Percentiles rank a stretch among this genome's conserved stretches.
phyloP scores from a whole-genome alignment of 2,113 vertebrate genomes.

The Boulengeromyrus knoepffleri region DNA sequence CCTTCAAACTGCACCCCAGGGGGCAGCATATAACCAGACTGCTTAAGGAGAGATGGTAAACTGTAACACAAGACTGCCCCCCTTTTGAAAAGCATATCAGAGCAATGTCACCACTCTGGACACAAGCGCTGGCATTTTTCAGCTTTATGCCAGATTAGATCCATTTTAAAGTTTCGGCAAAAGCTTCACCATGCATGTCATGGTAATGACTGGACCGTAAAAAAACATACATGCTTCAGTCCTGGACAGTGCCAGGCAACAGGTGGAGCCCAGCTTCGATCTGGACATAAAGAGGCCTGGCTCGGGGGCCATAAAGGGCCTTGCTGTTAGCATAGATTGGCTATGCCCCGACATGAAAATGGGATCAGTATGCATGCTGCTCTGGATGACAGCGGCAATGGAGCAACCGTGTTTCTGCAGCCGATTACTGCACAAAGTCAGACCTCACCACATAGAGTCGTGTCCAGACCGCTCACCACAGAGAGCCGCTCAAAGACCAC shows the following conservation, averaged over 20 bases:
- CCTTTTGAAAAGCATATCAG: neutral
- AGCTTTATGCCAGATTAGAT: neutral
- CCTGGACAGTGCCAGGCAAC: neutral
- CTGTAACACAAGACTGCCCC: neutral
- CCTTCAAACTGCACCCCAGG: slow-evolving; percentile 17
- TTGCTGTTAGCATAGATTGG: neutral
- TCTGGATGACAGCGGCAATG: neutral
- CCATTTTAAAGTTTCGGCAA: neutral
- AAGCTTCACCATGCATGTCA: neutral
- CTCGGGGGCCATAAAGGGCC: neutral
- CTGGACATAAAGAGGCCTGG: neutral
- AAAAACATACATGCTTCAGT: neutral
- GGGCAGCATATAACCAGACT: slow-evolving; percentile 24
- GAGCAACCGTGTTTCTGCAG: neutral
- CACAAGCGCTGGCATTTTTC: neutral
- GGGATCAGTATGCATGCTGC: neutral
- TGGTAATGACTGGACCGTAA: neutral
- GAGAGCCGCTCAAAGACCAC: neutral
- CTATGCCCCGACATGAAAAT: neutral
- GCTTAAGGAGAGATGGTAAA: neutral
- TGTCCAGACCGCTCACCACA: neutral
- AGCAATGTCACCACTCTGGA: neutral
- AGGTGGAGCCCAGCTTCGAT: neutral
- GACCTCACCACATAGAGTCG: neutral
- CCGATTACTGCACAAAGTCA: neutral